Base-by-base conservation (phyloP, 2,888 invertebrate species). In the Eueremaeus valkanovi region DNA sequence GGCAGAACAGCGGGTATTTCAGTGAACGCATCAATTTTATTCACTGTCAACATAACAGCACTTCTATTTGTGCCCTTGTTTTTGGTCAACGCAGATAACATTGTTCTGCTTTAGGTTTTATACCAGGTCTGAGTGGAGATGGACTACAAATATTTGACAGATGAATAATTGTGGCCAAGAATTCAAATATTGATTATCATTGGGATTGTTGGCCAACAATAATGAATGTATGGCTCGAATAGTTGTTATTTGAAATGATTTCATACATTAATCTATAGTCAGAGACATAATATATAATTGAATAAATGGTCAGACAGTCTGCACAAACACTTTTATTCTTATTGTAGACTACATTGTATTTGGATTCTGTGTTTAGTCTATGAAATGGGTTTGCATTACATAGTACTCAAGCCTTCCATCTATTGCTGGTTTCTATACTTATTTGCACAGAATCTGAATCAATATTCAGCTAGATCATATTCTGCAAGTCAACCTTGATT, bases 1-100 rank as follows among this genome's bases (percentile, higher is more conserved):
- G 36, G 40, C 68, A 13, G 21, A 45, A 42, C 24, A 45, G 31
- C 31, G 8, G 31, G 45, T 45, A 42, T 70, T 70, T 42, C 13
- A 45, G 70, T 13, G 11, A 45, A 42, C 21, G 24, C 70, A 70
- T 70, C 70, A 70, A 70, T 70, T 70, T 70, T 70, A 70, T 70
- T 42, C 42, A 42, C 42, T 70, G 70, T 70, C 70, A 70, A 70
- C 45, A 42, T 1, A 70, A 70, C 70, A 70, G 40, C 27, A 45
- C 70, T 70, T 27, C 21, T 16, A 45, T 70, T 70, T 70, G 40
- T 42, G 70, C 45, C 36, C 70, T 21, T 42, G 70, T 70, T 70
- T 63, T 42, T 70, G 70, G 70, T 70, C 70, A 70, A 45, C 16
- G 16, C 24, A 42, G 70, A 70, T 70, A 70, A 70, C 70, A 70